Evolutionary conservation across 2,113 vertebrate genomes (phyloP).

Genomic region (Cinclus mexicanus): DNA sequence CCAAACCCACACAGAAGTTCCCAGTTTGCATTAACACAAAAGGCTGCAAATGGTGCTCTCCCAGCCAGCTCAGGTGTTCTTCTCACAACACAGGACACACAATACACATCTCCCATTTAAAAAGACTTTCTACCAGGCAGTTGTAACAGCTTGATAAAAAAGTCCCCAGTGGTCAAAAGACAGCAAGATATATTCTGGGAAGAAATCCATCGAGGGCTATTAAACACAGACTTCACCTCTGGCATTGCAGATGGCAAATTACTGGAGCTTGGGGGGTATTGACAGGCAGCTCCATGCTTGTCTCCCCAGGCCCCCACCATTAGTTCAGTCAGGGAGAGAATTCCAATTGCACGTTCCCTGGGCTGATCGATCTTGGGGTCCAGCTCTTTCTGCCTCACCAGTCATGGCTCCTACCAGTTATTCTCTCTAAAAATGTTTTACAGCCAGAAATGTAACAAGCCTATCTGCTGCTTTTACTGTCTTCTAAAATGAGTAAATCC

Average conservation of each 20-base stretch:
- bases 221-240: background rate
- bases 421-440: background rate
- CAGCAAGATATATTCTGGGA: background rate
- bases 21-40: background rate
- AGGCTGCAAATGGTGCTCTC: background rate
- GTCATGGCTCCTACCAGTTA: background rate
- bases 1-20: background rate
- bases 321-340: background rate
- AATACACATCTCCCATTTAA: background rate
- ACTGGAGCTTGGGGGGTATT: background rate
- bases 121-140: background rate
- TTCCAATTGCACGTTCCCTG: background rate
- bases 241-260: background rate
- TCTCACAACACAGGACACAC: background rate
- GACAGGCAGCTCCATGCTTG: background rate
- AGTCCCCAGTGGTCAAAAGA: background rate
- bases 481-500: background rate
- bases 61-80: background rate
- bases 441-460: background rate
- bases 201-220: background rate
- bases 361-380: background rate
- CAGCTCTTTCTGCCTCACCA: background rate
- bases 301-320: background rate
- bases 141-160: background rate
- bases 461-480: background rate